Evolutionary conservation across 2,888 invertebrate genomes (phyloP).

Genomic region (Nymphalis c-album): DNA sequence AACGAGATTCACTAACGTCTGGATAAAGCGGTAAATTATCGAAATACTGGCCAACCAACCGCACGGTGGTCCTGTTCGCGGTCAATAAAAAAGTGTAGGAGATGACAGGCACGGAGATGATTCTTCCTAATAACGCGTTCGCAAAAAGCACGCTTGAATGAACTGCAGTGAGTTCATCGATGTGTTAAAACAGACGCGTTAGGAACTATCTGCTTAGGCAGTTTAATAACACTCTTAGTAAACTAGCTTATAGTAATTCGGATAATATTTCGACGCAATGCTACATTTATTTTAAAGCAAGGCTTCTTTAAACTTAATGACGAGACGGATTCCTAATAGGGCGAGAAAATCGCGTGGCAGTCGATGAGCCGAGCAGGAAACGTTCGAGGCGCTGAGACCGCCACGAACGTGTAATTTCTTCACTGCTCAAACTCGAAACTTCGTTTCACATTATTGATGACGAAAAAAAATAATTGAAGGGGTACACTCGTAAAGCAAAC

Average conservation of each 20-base stretch:
- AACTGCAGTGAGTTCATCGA: constrained; percentile 41
- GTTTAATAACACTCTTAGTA: not conserved
- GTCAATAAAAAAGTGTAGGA: constrained; percentile 72
- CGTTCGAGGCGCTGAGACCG: constrained; percentile 71
- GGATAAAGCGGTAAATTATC: constrained; percentile 81
- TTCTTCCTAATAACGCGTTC: constrained; percentile 66
- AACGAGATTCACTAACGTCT: constrained; percentile 78
- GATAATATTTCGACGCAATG: constrained; percentile 35
- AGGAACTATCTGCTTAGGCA: not conserved
- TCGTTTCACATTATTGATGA: constrained; percentile 73
- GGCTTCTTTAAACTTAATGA: constrained; percentile 44
- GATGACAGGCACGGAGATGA: constrained; percentile 76
- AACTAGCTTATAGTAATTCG: not conserved
- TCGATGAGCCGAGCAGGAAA: constrained; percentile 47
- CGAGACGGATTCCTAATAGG: constrained; percentile 48
- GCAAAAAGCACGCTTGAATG: constrained; percentile 66
- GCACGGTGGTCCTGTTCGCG: constrained; percentile 71
- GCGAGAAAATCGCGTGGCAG: constrained; percentile 35
- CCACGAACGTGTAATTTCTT: constrained; percentile 77
- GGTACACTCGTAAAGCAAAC: constrained; percentile 81
- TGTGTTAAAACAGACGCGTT: too few relatives aligned
- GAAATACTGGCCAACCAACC: constrained; percentile 67
- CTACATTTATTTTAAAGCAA: not conserved
- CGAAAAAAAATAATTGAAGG: constrained; percentile 80
- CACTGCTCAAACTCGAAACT: constrained; percentile 60